Evolutionary conservation across 2,113 vertebrate species (phyloP).

Genomic region (Chamaetylas fuelleborni): DNA sequence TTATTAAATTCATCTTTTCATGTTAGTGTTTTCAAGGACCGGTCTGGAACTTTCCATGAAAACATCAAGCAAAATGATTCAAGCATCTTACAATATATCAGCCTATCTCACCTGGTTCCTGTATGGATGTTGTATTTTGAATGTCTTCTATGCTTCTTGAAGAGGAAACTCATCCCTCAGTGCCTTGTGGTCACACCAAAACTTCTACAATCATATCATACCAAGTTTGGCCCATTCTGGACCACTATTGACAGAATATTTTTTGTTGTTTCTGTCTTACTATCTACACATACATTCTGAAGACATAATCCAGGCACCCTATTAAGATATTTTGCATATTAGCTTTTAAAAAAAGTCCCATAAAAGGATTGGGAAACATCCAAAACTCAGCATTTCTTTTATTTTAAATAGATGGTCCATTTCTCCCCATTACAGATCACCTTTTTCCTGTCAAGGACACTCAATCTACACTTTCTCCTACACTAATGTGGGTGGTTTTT

Average conservation of each 20-base stretch:
- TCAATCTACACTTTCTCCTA: background rate
- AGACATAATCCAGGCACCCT: background rate
- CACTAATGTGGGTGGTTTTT: accelerated
- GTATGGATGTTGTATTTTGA: background rate
- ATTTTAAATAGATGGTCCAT: background rate
- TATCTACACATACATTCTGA: background rate
- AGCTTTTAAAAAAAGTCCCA: background rate
- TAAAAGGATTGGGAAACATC: background rate
- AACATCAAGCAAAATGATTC: background rate
- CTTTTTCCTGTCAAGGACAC: background rate
- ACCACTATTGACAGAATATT: background rate
- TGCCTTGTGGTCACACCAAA: background rate
- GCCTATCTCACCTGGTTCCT: background rate
- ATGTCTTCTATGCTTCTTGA: background rate
- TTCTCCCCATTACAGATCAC: background rate
- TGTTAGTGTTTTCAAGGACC: background rate
- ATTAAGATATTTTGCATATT: background rate
- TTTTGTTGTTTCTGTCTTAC: background rate
- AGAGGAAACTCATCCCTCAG: background rate
- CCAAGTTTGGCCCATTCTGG: background rate
- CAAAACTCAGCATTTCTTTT: background rate
- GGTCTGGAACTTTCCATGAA: background rate
- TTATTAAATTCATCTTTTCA: background rate
- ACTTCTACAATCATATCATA: background rate
- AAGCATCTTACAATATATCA: background rate